Conservation (phyloP, 2,113 vertebrate genomes). For the Columbina picui region DNA sequence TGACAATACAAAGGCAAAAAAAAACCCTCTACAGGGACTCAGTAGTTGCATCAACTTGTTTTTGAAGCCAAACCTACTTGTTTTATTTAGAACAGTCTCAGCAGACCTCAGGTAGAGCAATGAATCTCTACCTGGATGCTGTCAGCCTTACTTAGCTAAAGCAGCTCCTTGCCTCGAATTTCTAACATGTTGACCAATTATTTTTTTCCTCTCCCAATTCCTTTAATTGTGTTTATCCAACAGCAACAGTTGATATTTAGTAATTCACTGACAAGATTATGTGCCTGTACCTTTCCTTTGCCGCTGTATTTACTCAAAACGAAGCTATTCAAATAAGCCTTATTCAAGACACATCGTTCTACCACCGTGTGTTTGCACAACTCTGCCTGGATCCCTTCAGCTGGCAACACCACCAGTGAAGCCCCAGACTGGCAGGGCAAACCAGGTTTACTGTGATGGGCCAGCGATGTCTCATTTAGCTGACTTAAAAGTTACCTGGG, state of each 20-base stretch:
- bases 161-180: neutral
- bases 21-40: slow-evolving; percentile 7
- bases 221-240: neutral
- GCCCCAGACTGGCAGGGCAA: neutral
- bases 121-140: slow-evolving; percentile 37
- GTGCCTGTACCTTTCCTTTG: slow-evolving; percentile 15
- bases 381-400: neutral
- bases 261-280: neutral
- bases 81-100: slow-evolving; percentile 67
- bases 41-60: slow-evolving; percentile 61
- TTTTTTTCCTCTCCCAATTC: neutral
- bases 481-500: neutral
- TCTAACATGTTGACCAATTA: neutral
- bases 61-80: slow-evolving; percentile 47
- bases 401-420: neutral
- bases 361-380: neutral
- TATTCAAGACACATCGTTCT: neutral
- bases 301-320: slow-evolving; percentile 56
- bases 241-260: neutral
- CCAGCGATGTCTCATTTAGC: neutral
- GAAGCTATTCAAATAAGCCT: slow-evolving; percentile 22
- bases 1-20: slow-evolving; percentile 9
- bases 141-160: slow-evolving; percentile 3
- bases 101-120: slow-evolving; percentile 8
- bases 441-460: neutral